Base-by-base conservation (phyloP, 92 coral and sea anemone species). In the Umimayanthus kanabou region DNA sequence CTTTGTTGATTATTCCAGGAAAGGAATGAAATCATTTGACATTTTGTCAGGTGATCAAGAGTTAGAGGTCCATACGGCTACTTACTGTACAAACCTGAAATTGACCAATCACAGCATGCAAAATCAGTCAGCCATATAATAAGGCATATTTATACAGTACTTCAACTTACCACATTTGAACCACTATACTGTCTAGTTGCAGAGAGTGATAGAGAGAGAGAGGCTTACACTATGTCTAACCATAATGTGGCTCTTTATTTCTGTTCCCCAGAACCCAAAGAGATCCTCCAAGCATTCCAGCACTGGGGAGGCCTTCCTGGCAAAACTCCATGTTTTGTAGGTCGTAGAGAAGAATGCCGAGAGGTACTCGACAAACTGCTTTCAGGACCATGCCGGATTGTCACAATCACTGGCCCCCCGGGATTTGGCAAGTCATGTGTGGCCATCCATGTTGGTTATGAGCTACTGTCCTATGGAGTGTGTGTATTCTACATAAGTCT, bases 391-490 rank as follows among this genome's bases (percentile, higher is more conserved):
- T 93, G 96, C 72, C 92, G 89, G 69, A 91, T 94, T 67, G 98
- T 95, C 30, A 92, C 96, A n/a, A 90, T 94, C 87, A 94, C 96
- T 69, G 98, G 97, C 20, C 93, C 99, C 1, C 99, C 98, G 2
- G 99, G 99, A 9, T 97, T 95, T 86, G 99, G 99, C 40, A 97
- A 97, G 76, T 97, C 99, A 4, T 90, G 94, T 26, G 93, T 97
- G 9, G 99, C 99, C 23, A 93, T 95, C 83, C 92, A 94, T 58
- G 95, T 95, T 76, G 99, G 97, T 69, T 98, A 95, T 88, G 91
- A 95, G 53, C 94, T 97, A 81, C 82, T 94, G 73, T 81, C 88
- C 22, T 75, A 76, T 42, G 92, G 93, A 33, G 84, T 92, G 25
- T 69, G 77, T 78, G 98, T 97, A 53, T 97, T 81, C 82, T 97